Conservation (phyloP, 1,140 invertebrate genomes). For the Macrocentrus cingulum region DNA sequence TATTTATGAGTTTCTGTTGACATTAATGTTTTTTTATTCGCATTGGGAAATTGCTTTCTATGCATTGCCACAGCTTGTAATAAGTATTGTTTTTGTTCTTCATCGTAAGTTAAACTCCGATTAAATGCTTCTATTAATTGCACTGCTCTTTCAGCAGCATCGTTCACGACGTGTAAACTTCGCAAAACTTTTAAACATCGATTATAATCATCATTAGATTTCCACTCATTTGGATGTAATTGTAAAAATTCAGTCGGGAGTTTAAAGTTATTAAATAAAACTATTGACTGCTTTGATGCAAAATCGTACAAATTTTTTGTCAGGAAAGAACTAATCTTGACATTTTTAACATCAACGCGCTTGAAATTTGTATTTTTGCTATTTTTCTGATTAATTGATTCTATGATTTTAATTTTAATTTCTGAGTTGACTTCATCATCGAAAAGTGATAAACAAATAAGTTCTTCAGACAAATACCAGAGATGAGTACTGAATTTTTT, state of each 20-base stretch:
- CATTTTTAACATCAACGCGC: neutral
- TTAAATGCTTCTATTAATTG: constrained; percentile 18
- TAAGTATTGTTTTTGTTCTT: constrained; percentile 22
- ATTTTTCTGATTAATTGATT: constrained; percentile 15
- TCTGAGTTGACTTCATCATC: constrained; percentile 3
- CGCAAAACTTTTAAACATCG: neutral
- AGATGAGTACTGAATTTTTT: constrained; percentile 12
- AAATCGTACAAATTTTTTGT: constrained; percentile 15
- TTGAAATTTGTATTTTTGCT: constrained; percentile 6
- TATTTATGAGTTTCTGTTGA: too few species aligned
- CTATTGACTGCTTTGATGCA: constrained; percentile 11
- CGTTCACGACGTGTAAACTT: constrained; percentile 16
- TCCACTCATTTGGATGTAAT: neutral
- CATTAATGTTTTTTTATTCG: constrained; percentile 22
- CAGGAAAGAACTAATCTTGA: neutral
- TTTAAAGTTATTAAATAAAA: constrained; percentile 14
- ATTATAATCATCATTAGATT: constrained; percentile 1
- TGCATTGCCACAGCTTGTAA: constrained; percentile 17
- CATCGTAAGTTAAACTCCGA: constrained; percentile 12
- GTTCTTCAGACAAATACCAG: constrained; percentile 19
- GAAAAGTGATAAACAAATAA: constrained; percentile 15
- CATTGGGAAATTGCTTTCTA: constrained; percentile 18
- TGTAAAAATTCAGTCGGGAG: constrained; percentile 10
- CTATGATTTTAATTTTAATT: constrained; percentile 21
- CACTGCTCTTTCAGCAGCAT: constrained; percentile 13